Evolutionary conservation across 2,797 vertebrate genomes (phyloP).

Genomic region (Muscicapa comitata): DNA sequence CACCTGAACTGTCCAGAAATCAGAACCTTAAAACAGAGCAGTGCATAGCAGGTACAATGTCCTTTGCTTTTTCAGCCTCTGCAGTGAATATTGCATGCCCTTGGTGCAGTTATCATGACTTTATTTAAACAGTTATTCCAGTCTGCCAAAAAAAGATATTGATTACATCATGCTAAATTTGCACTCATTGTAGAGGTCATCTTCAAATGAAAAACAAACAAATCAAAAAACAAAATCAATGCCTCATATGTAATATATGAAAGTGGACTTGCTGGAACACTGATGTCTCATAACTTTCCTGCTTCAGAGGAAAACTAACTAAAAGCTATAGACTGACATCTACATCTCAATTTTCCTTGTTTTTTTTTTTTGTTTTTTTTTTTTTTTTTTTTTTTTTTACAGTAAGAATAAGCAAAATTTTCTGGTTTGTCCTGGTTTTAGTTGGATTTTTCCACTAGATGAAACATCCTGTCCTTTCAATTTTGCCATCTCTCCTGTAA

Average conservation of each 20-base stretch:
- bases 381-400: background rate
- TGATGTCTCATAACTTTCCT: background rate
- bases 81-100: background rate
- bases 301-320: background rate
- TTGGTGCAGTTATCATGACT: background rate
- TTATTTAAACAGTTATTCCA: constrained; percentile 17
- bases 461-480: background rate
- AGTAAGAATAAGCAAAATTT: background rate
- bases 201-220: background rate
- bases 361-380: too few relatives aligned
- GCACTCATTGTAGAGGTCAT: constrained; percentile 22
- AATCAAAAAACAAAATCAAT: constrained; percentile 6
- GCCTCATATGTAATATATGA: background rate
- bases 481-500: background rate
- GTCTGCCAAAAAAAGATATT: constrained; percentile 25
- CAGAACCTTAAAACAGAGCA: background rate
- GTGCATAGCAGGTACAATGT: background rate
- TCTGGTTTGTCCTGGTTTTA: background rate
- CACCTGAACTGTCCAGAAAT: background rate
- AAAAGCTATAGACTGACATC: background rate
- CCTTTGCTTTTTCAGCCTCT: background rate
- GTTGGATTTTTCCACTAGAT: background rate
- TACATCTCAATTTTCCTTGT: background rate
- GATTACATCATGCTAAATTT: constrained; percentile 18
- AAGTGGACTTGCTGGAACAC: background rate